These are phyloP conservation scores for Natator depressus DNA, from an alignment of 2,113 vertebrate species.

Conservation along the genomic window DNA sequence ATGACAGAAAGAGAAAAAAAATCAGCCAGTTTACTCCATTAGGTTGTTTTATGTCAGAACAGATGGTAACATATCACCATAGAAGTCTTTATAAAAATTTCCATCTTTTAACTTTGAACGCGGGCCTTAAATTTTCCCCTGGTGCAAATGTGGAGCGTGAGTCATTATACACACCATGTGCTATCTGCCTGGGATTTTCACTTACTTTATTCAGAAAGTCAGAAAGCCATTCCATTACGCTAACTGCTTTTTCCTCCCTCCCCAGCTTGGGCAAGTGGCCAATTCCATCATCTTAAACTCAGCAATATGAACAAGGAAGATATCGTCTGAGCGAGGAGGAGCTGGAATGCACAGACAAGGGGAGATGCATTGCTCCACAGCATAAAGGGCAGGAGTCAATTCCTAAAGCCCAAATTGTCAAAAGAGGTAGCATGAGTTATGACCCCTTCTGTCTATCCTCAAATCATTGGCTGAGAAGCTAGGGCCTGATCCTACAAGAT, in stretches of 20 bases:
- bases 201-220: conserved; percentile 57
- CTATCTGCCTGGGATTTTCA: conserved; percentile 72
- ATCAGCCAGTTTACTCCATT: conserved; percentile 25
- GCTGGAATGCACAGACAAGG: not conserved
- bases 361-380: not conserved
- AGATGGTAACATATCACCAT: conserved; percentile 70
- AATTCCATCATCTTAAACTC: conserved; percentile 51
- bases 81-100: conserved; percentile 74
- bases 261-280: conserved; percentile 49
- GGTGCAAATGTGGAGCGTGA: conserved; percentile 59
- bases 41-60: conserved; percentile 57
- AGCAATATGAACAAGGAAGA: conserved; percentile 46
- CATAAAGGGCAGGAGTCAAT: not conserved
- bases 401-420: not conserved
- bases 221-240: conserved; percentile 70
- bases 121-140: conserved; percentile 70
- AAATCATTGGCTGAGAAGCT: conserved; percentile 19
- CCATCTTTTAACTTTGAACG: conserved; percentile 72
- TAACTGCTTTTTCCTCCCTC: not conserved
- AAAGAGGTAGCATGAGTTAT: conserved; percentile 1
- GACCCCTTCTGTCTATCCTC: conserved; percentile 8
- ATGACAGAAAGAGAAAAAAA: conserved; percentile 27
- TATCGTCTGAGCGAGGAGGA: conserved; percentile 18
- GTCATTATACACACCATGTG: conserved; percentile 54
- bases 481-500: not conserved